These are phyloP conservation scores for Sinodicranocentrus sp. DNA, from an alignment of 2,888 invertebrate species.

Conservation along the genomic window DNA sequence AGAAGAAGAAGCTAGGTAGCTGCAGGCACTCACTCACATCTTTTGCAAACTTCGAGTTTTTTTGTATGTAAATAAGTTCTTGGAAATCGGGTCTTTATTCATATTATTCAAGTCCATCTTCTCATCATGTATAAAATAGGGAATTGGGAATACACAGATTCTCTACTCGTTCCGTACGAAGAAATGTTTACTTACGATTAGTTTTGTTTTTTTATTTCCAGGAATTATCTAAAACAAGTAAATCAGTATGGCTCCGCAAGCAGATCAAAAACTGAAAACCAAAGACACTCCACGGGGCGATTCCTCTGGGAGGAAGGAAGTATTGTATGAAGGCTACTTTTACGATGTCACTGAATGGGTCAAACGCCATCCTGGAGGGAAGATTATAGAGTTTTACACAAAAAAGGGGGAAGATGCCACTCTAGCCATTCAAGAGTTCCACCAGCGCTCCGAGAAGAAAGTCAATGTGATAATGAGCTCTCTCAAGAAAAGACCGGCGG, in stretches of 20 bases:
- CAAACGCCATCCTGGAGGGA: constrained; percentile 65
- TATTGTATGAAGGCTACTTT: constrained; percentile 60
- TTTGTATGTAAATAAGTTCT: too few species aligned
- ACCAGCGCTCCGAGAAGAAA: constrained; percentile 65
- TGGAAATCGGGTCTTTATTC: too few species aligned
- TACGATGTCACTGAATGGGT: constrained; percentile 68
- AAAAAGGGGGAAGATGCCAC: constrained; percentile 73
- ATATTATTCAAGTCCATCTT: too few species aligned
- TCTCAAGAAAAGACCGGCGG: constrained; percentile 62
- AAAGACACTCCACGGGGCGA: not conserved
- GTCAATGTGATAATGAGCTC: constrained; percentile 66
- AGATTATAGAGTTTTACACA: constrained; percentile 71
- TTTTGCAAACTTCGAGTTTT: too few species aligned
- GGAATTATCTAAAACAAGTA: too few species aligned
- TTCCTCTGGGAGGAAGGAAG: constrained; percentile 48
- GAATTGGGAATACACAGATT: too few species aligned
- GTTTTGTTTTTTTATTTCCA: too few species aligned
- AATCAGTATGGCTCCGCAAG: constrained; percentile 46
- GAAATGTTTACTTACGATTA: too few species aligned
- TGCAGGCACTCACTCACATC: too few species aligned
- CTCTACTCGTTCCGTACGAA: too few species aligned
- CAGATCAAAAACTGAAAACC: not conserved
- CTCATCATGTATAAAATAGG: too few species aligned
- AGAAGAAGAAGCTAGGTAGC: too few species aligned
- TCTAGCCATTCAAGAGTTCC: constrained; percentile 68